Percentiles rank a stretch among this genome's conserved stretches.
Evolutionary conservation across 2,113 vertebrate genomes (phyloP).

Genomic region (Alligator sinensis): DNA sequence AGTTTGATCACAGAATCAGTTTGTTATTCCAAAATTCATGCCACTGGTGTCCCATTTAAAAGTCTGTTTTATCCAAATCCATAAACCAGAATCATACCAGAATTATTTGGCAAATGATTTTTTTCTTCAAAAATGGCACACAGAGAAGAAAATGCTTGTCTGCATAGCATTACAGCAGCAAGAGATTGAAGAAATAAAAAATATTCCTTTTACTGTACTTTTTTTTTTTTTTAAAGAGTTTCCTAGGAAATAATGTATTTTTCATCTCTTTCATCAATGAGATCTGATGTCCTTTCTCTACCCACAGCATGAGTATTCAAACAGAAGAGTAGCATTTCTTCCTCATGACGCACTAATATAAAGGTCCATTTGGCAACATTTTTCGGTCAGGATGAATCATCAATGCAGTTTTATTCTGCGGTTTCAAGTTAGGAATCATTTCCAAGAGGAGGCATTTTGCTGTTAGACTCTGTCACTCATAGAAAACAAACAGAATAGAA

Average conservation of each 20-base stretch:
- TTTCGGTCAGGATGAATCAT: slow-evolving; percentile 66
- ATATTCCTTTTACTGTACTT: slow-evolving; percentile 82
- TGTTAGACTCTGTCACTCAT: slow-evolving; percentile 69
- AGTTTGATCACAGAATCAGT: slow-evolving; percentile 88
- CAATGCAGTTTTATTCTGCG: slow-evolving; percentile 51
- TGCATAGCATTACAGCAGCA: slow-evolving; percentile 92
- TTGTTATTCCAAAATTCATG: slow-evolving; percentile 81
- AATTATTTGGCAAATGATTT: slow-evolving; percentile 91
- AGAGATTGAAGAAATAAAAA: slow-evolving; percentile 85
- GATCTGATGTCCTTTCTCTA: slow-evolving; percentile 71
- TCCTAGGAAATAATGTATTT: slow-evolving; percentile 77
- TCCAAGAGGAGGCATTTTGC: slow-evolving; percentile 46
- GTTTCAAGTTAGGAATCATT: slow-evolving; percentile 71
- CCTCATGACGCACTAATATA: slow-evolving; percentile 63
- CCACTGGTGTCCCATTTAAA: slow-evolving; percentile 78
- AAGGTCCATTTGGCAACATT: slow-evolving; percentile 80
- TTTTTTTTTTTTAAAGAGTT: slow-evolving; percentile 67
- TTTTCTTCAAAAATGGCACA: slow-evolving; percentile 86
- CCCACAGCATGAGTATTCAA: slow-evolving; percentile 66
- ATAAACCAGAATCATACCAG: slow-evolving; percentile 80
- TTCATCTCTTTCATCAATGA: slow-evolving; percentile 69
- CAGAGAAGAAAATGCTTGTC: slow-evolving; percentile 87
- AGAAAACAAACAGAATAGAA: slow-evolving; percentile 60
- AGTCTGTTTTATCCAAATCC: slow-evolving; percentile 78
- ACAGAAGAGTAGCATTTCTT: slow-evolving; percentile 77